Percentiles rank a stretch among this genome's conserved stretches.
phyloP scores from a whole-genome alignment of 2,113 vertebrate species.

The Boleophthalmus pectinirostris region DNA sequence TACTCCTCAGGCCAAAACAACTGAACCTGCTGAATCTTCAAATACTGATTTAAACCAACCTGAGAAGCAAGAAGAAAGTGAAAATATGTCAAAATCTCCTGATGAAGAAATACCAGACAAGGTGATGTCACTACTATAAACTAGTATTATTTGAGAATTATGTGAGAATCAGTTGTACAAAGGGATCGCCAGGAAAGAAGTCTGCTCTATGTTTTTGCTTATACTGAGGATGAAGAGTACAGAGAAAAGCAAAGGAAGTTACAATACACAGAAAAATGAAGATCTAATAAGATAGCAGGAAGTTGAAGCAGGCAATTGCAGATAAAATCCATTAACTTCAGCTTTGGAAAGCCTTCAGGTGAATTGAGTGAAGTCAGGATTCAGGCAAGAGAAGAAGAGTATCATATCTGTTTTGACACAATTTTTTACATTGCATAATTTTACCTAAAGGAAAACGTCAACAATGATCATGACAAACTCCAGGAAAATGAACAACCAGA shows the following conservation, averaged over 20 bases:
- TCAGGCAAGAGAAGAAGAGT: conserved; percentile 2
- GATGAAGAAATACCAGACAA: conserved; percentile 28
- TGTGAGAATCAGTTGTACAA: neutral
- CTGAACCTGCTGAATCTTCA: conserved; percentile 10
- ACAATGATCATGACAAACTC: neutral
- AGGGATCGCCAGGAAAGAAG: neutral
- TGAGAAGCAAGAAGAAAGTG: conserved; percentile 4
- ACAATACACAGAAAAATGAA: neutral
- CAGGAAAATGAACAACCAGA: neutral
- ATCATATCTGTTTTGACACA: neutral
- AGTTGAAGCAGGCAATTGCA: neutral
- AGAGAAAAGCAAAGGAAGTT: neutral
- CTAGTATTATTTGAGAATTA: neutral
- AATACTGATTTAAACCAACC: conserved; percentile 23
- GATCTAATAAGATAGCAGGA: conserved; percentile 1
- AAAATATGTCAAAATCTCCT: neutral
- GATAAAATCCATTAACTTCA: neutral
- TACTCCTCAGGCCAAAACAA: conserved; percentile 31
- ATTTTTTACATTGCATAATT: neutral
- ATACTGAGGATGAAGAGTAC: neutral
- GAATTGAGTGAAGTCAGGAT: neutral
- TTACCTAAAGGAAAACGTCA: neutral
- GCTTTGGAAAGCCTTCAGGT: neutral
- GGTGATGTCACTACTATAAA: conserved; percentile 31
- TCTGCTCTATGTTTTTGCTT: neutral